Evolutionary conservation across 2,113 vertebrate genomes (phyloP), one percentile per base, ranked within the genome.

Genomic region (Synchiropus splendidus): DNA sequence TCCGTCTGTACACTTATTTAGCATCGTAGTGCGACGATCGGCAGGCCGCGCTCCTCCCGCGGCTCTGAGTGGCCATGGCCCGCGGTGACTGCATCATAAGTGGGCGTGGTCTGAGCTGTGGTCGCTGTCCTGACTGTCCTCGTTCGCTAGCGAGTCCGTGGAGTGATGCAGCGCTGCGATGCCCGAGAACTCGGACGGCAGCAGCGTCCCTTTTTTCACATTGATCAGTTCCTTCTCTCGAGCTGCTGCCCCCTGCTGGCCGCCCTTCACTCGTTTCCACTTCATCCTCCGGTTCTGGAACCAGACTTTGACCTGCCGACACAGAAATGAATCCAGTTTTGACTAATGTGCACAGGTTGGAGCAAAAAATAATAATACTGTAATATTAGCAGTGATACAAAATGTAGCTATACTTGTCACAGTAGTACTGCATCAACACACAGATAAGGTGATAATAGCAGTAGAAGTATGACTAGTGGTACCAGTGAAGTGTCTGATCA

Each of bases 241-340:
- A 3, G 91, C 92, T 0, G 91, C 90, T 2, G 91, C 92, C 33
- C 95, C 95, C 80, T 98, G 94, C 77, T 98, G 95, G 15, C 94
- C 95, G 18, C 93, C 94, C 76, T 98, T 98, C 64, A 98, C 95
- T 33, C 95, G 77, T 70, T 98, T 98, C 95, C 95, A 98, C 77
- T 98, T 98, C 95, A 98, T 98, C 42, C 95, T 70, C 38, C 95
- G 78, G 83, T 98, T 98, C 80, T 98, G 95, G 81, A 98, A 98
- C 94, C 95, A 98, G 48, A 98, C 94, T 73, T 98, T 98, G 45
- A 98, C 95, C 95, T 97, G 75, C 1, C 9, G n/a, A 41, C 1
- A 66, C 27, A 59, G 30, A 42, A 61, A 15, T 41, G 35, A 34
- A 44, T 9, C 12, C 4, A 5, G 4, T 27, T 6, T n/a, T n/a